phyloP scores from a whole-genome alignment of 2,888 invertebrate species.

The Ochropleura leucogaster region DNA sequence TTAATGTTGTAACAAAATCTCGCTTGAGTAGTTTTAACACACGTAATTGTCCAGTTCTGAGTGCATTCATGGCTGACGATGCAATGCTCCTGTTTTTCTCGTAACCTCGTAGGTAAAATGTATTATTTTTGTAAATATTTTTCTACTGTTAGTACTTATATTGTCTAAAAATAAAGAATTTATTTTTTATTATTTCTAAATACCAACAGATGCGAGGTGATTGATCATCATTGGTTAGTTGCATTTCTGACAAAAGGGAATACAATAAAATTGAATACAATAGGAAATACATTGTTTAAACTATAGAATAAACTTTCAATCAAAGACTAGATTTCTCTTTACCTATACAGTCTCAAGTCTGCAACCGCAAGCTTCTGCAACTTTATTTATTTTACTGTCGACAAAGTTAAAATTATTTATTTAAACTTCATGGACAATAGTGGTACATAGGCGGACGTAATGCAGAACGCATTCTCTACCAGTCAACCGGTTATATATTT shows the following conservation, averaged over 20 bases:
- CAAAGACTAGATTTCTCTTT: slow-evolving; percentile 39
- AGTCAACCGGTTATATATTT: too few species aligned
- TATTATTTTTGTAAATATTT: slow-evolving; percentile 14
- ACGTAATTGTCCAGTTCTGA: slow-evolving; percentile 59
- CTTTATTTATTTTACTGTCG: slow-evolving; percentile 9
- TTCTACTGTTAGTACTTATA: not conserved
- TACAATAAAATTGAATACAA: slow-evolving; percentile 10
- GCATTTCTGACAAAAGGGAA: not conserved
- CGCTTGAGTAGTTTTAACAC: slow-evolving; percentile 48
- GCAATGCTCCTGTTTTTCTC: slow-evolving; percentile 51
- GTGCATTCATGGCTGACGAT: slow-evolving; percentile 50
- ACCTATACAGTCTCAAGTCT: slow-evolving; percentile 15
- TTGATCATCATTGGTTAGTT: not conserved
- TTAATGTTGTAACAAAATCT: slow-evolving; percentile 56
- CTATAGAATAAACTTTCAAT: slow-evolving; percentile 32
- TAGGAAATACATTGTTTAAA: not conserved
- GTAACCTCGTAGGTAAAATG: slow-evolving; percentile 39
- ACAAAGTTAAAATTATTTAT: not conserved
- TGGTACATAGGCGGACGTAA: too few species aligned
- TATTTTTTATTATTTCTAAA: not conserved
- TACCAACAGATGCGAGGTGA: not conserved
- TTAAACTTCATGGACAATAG: too few species aligned
- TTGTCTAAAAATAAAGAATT: not conserved
- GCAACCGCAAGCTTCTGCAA: slow-evolving; percentile 36
- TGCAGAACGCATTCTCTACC: too few species aligned